Conservation (phyloP, 2,797 vertebrate species). For the Lepus townsendii region DNA sequence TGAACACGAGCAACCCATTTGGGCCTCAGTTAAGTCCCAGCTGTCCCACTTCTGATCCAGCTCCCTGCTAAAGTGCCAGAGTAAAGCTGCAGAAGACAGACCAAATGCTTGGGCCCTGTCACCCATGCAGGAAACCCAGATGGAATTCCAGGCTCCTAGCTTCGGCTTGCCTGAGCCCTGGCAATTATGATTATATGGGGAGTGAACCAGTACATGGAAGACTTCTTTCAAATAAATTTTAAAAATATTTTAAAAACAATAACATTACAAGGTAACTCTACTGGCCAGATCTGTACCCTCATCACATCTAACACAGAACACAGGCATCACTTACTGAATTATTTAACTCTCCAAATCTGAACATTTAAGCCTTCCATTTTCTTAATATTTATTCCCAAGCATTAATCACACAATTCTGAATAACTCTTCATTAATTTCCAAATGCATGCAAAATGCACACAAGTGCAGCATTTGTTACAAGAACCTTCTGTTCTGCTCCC, state of each 20-base stretch:
- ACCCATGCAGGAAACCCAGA: too few species aligned
- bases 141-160: too few species aligned
- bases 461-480: not conserved
- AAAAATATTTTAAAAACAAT: not conserved
- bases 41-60: too few species aligned
- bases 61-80: too few species aligned
- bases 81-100: too few species aligned
- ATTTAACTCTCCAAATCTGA: conserved; percentile 30
- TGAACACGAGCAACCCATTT: too few species aligned
- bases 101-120: too few species aligned
- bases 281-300: not conserved
- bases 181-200: too few species aligned
- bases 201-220: too few species aligned
- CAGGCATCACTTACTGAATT: not conserved
- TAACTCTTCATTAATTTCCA: not conserved
- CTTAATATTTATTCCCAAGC: conserved; percentile 2
- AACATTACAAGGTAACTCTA: not conserved
- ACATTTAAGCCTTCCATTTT: conserved; percentile 19
- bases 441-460: not conserved
- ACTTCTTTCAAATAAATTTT: too few species aligned
- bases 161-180: too few species aligned
- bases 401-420: not conserved
- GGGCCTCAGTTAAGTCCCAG: too few species aligned
- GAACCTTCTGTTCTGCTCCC: not conserved
- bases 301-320: not conserved